Evolutionary conservation across 2,888 invertebrate species (phyloP), one percentile per base, ranked within the genome.

Genomic region (Sinotaia quadrata): DNA sequence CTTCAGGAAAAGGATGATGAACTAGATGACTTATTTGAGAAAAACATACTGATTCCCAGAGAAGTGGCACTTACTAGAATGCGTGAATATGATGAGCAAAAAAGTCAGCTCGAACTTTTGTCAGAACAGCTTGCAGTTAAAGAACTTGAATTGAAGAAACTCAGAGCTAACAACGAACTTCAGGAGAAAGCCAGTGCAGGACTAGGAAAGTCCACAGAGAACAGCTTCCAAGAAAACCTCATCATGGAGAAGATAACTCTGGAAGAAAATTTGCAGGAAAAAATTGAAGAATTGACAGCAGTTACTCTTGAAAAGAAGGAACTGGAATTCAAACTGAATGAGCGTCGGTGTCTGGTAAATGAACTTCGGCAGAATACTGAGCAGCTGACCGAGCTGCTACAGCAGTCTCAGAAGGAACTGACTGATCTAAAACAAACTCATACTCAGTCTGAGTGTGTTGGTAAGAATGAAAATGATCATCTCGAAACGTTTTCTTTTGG

Each of bases 201-300:
- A n/a, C 44, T 36, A 10, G 36, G 31, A 12, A 57, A 57, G 37
- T 33, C 21, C 7, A 61, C 44, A 21, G 62, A 68, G 27, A 54
- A 10, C 37, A 60, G 24, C 4, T 52, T 60, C 44, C 21, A 52
- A 34, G 60, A 68, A 41, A 34, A 68, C 18, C 51, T 68, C 10
- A 47, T 61, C 27, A 37, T 60, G 68, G 68, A 68, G 31, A 68
- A 61, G 27, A 54, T 61, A 36, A 4, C 15, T 18, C 60, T 76
- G 31, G 67, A 73, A 47, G 72, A 74, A 37, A 62, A 65, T 27
- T 67, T 74, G 27, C 67, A 62, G 24, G 70, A 63, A 52, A 74
- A 75, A 41, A 52, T 58, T 29, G 65, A 72, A 29, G 52, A 68
- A 31, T 59, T 70, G 7, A 61, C 68, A n/a, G 49, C 69, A 12